phyloP scores from a whole-genome alignment of 2,113 vertebrate genomes.

The Riparia riparia region DNA sequence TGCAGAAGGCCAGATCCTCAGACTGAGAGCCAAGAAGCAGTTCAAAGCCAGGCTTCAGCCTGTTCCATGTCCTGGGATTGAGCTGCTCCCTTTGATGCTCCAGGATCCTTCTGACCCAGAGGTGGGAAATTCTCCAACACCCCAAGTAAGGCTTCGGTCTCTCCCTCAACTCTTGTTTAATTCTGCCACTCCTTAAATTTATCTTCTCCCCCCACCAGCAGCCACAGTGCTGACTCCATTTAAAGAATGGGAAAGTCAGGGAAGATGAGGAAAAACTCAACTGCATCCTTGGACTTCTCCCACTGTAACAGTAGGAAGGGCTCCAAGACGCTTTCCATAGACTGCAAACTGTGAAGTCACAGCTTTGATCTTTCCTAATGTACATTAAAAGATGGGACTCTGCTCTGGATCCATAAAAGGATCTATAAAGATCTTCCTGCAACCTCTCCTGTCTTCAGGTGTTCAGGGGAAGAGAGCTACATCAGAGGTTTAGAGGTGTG shows the following conservation, averaged over 20 bases:
- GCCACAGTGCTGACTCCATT: background rate
- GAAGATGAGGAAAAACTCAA: background rate
- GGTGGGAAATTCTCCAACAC: slow-evolving; percentile 3
- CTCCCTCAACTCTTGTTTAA: background rate
- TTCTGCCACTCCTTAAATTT: background rate
- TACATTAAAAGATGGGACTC: background rate
- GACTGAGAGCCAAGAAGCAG: background rate
- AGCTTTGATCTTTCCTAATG: background rate
- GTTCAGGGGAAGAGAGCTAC: background rate
- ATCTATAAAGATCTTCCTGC: background rate
- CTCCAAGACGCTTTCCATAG: background rate
- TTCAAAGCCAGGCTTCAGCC: background rate
- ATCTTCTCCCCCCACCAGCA: background rate
- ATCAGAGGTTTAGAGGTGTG: background rate
- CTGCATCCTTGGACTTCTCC: background rate
- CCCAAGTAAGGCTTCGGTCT: background rate
- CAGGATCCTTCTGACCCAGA: slow-evolving; percentile 13
- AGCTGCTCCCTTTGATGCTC: slow-evolving; percentile 19
- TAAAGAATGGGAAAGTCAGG: background rate
- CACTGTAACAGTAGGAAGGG: background rate
- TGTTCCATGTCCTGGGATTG: background rate
- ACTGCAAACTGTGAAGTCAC: background rate
- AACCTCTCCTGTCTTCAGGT: background rate
- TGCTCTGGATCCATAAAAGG: background rate
- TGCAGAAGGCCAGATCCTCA: background rate